Conservation (phyloP, 2,113 vertebrate genomes). For the Mandrillus leucophaeus region DNA sequence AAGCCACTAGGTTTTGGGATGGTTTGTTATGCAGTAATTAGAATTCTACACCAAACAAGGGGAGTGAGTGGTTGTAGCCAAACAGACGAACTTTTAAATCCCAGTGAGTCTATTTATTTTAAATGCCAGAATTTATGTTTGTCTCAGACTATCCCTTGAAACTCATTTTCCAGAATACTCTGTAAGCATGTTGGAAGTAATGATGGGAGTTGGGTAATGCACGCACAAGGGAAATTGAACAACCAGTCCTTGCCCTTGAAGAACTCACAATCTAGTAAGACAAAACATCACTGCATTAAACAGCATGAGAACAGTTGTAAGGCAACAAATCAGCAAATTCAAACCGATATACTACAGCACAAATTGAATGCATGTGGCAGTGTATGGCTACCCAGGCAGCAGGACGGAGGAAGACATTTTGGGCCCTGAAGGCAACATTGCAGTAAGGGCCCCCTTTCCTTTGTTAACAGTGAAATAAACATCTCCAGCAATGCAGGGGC, state of each 20-base stretch:
- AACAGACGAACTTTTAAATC: constrained; percentile 30
- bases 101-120: constrained; percentile 20
- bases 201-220: neutral
- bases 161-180: constrained; percentile 21
- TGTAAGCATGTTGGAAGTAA: neutral
- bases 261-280: constrained; percentile 33
- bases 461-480: constrained; percentile 61
- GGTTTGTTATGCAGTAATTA: neutral
- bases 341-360: constrained; percentile 49
- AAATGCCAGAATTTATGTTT: constrained; percentile 21
- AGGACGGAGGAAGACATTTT: constrained; percentile 53
- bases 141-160: constrained; percentile 8
- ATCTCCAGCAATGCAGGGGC: constrained; percentile 36
- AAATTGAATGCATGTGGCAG: constrained; percentile 63
- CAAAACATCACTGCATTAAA: constrained; percentile 51
- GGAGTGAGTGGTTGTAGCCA: neutral
- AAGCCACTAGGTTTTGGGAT: constrained; percentile 34
- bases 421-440: constrained; percentile 50
- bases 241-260: constrained; percentile 22
- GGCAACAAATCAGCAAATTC: constrained; percentile 56
- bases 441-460: constrained; percentile 46
- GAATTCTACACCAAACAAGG: constrained; percentile 30
- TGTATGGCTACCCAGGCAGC: constrained; percentile 36
- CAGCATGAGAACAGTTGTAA: constrained; percentile 40
- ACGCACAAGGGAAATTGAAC: constrained; percentile 11